These are phyloP conservation scores for Amphibalanus amphitrite DNA, from an alignment of 1,140 invertebrate genomes.

Conservation along the genomic window DNA sequence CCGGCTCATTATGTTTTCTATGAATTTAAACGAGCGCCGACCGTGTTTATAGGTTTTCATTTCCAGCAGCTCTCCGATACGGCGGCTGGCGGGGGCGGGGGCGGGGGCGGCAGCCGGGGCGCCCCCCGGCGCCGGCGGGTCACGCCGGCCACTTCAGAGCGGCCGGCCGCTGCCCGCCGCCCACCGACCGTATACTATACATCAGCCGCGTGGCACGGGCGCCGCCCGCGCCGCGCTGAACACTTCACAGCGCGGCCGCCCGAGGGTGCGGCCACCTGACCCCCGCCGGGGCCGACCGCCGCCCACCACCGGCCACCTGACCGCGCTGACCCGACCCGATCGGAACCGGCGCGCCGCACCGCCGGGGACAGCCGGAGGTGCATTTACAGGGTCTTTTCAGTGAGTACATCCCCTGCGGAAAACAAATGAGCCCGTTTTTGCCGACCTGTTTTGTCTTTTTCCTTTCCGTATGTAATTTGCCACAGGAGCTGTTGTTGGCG, in stretches of 20 bases:
- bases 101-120: no score
- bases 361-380: no score
- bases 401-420: background rate
- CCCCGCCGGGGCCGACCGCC: no score
- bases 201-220: background rate
- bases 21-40: slow-evolving; percentile 3
- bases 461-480: slow-evolving; percentile 1
- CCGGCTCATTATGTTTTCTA: slow-evolving; percentile 4
- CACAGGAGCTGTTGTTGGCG: background rate
- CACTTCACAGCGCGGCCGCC: no score
- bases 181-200: background rate
- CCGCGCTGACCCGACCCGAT: no score
- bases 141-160: background rate
- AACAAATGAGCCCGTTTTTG: background rate
- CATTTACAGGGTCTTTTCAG: background rate
- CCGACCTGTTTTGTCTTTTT: background rate
- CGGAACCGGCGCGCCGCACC: no score
- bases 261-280: no score
- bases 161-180: no score
- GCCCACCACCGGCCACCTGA: no score
- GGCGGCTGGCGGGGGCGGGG: no score
- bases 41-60: background rate
- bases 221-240: no score
- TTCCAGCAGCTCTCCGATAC: background rate
- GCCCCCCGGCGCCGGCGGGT: no score